Base-by-base conservation (phyloP, 2,797 vertebrate genomes). In the Aulostomus chinensis region DNA sequence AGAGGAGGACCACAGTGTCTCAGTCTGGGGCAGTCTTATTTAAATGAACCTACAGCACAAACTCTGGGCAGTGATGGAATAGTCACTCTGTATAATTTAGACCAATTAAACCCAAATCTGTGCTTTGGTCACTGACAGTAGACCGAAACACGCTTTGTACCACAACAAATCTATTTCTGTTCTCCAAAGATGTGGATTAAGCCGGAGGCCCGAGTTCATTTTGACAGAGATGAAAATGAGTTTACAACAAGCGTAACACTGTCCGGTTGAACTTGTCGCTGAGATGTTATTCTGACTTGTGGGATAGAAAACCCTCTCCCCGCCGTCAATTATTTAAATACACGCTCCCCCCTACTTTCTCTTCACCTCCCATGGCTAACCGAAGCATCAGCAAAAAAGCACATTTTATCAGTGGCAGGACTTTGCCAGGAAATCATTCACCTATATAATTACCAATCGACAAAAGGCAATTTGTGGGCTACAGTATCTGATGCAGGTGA, bases 361-460 rank as follows among this genome's bases (percentile, higher is more conserved):
- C 58, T 53, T 30, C 35, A 18, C 29, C 26, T 58, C 15, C 43
- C 61, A 48, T 36, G 50, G 46, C 62, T 57, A 40, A 59, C 34
- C 30, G 20, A 51, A 28, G 56, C 51, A 42, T 75, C 69, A 70
- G 69, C 68, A 65, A 54, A 64, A 78, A 67, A 51, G 17, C 50
- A 51, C 58, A 43, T 68, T 76, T 75, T 55, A 60, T 78, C 51
- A 70, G 66, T 54, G n/a, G 41, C 52, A 18, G n/a, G 15, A 26
- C 62, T 78, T 55, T 65, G 55, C 64, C 74, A 60, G 75, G 74
- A 80, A 85, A 80, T 84, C 82, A 76, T 77, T 85, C 78, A 75
- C 62, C 74, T 79, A 56, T 77, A 81, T 84, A 85, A 86, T 83
- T 81, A 76, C 65, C 1, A 68, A 85, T 86, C 45, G 75, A 78